Evolutionary conservation across 2,888 invertebrate species (phyloP).

Genomic region (Lochmaea capreae): DNA sequence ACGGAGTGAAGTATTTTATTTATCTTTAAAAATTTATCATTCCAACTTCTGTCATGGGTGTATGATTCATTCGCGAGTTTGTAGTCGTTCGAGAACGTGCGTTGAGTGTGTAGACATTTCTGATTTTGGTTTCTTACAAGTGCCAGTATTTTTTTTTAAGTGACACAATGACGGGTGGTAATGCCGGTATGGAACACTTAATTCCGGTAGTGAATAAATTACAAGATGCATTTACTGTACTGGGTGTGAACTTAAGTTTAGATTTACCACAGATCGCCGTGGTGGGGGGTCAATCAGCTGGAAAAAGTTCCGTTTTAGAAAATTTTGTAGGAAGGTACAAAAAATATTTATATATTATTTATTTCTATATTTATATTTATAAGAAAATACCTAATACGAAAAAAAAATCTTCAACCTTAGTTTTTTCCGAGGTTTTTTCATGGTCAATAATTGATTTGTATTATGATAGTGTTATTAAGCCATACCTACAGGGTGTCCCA

Average conservation of each 20-base stretch:
- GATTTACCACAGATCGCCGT: conserved; percentile 99
- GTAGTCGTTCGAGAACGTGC: background rate
- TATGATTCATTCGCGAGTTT: conserved; percentile 6
- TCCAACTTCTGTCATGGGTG: background rate
- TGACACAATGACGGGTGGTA: conserved; percentile 76
- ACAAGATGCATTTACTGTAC: conserved; percentile 98
- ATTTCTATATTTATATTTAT: too few relatives aligned
- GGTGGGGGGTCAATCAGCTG: conserved; percentile 99
- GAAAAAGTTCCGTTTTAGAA: conserved; percentile 99
- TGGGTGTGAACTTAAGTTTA: conserved; percentile 97
- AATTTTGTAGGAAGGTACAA: conserved; percentile 98
- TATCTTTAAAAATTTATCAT: background rate
- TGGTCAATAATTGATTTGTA: too few relatives aligned
- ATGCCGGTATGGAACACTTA: conserved; percentile 94
- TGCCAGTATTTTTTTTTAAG: conserved; percentile 5
- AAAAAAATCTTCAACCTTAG: too few relatives aligned
- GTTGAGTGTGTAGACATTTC: background rate
- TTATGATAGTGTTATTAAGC: too few relatives aligned
- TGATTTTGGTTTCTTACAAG: background rate
- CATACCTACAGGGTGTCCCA: too few relatives aligned
- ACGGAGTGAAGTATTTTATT: background rate
- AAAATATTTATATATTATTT: conserved; percentile 16
- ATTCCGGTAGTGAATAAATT: conserved; percentile 99
- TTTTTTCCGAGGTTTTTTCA: too few relatives aligned
- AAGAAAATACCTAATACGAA: too few relatives aligned